Percentiles rank a stretch among this genome's conserved stretches.
Conservation (phyloP, 2,113 vertebrate species). For the Columba livia region DNA sequence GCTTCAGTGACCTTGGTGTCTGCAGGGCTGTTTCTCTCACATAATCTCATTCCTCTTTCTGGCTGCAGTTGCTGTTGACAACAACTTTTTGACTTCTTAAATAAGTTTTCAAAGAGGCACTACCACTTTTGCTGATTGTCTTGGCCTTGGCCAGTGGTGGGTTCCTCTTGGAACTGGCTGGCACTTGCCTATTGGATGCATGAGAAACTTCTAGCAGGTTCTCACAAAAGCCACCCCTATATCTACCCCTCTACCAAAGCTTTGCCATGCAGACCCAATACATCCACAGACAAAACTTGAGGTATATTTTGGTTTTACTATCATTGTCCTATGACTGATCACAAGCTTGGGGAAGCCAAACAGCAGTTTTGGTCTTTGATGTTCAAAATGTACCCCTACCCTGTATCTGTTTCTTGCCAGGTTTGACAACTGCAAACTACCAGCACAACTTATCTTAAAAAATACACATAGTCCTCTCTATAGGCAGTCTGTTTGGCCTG, state of each 20-base stretch:
- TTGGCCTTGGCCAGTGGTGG: too few species aligned
- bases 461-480: background rate
- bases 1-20: too few species aligned
- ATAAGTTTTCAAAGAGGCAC: too few species aligned
- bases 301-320: background rate
- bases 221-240: background rate
- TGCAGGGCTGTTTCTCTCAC: too few species aligned
- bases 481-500: background rate
- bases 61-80: too few species aligned
- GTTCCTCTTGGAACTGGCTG: too few species aligned
- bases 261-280: too few species aligned
- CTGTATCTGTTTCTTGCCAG: background rate
- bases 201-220: too few species aligned
- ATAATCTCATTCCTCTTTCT: too few species aligned
- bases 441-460: background rate
- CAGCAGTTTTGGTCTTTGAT: background rate
- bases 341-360: background rate
- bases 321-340: rapidly evolving
- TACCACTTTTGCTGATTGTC: too few species aligned
- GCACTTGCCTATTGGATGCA: too few species aligned
- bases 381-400: background rate
- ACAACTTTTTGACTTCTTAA: too few species aligned
- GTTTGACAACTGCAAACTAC: background rate
- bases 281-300: background rate
- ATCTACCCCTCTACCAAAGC: background rate